Evolutionary conservation across 64 coral and sea anemone species (phyloP).

Genomic region (Astreopora myriophthalma): DNA sequence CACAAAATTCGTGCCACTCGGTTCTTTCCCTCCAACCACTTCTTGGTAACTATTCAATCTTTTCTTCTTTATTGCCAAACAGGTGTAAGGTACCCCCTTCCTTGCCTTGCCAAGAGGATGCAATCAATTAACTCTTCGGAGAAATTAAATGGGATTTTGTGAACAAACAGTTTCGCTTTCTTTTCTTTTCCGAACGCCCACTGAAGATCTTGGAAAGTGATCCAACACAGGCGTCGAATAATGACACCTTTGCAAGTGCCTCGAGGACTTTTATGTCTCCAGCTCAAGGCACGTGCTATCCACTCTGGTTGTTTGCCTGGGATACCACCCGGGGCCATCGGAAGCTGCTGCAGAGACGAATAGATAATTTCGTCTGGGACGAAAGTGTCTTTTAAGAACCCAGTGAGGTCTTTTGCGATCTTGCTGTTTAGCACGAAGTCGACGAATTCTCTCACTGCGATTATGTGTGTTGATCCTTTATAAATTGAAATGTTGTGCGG

Average conservation of each 20-base stretch:
- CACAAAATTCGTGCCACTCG: too few relatives aligned
- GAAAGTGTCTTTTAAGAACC: neutral
- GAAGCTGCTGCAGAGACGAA: constrained; percentile 1
- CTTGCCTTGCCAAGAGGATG: neutral
- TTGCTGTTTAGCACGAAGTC: neutral
- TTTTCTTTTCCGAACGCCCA: neutral
- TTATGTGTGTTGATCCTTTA: neutral
- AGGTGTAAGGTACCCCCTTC: neutral
- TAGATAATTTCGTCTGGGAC: constrained; percentile 17
- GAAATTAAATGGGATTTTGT: constrained; percentile 12
- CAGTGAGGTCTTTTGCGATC: neutral
- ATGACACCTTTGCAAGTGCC: neutral
- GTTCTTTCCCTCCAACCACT: too few relatives aligned
- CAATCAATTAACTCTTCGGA: neutral
- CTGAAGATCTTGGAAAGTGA: neutral
- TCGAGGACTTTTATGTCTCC: neutral
- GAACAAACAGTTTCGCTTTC: neutral
- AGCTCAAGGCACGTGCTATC: neutral
- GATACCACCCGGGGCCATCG: constrained; percentile 15
- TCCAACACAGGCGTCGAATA: neutral
- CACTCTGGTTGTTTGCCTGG: neutral
- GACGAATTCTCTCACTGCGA: constrained; percentile 6
- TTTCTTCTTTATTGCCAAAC: too few relatives aligned
- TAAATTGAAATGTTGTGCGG: neutral
- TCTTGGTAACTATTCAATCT: too few relatives aligned